Evolutionary conservation across 2,888 invertebrate genomes (phyloP).

Genomic region (Sceliomorpha sp.): DNA sequence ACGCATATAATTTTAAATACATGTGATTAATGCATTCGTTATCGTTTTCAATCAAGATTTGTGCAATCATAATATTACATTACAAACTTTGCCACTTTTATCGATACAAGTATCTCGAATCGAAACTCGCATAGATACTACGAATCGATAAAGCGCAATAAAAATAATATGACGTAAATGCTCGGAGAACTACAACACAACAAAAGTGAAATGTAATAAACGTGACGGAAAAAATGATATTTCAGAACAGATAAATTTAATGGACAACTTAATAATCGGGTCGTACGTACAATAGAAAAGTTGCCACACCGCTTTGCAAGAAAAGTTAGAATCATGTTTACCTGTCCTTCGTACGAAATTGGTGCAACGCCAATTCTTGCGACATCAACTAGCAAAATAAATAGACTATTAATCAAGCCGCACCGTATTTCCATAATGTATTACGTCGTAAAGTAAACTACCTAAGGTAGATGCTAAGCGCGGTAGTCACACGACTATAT

Average conservation of each 20-base stretch:
- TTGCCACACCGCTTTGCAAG: constrained; percentile 27
- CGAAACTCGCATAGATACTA: too few species aligned
- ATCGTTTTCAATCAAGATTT: too few species aligned
- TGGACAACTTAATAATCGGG: constrained; percentile 9
- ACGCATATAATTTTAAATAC: too few species aligned
- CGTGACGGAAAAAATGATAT: constrained; percentile 17
- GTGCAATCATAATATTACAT: too few species aligned
- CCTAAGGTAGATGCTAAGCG: too few species aligned
- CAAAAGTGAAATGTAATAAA: constrained; percentile 25
- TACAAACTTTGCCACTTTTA: too few species aligned
- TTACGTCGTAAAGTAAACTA: constrained; percentile 4
- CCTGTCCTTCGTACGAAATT: constrained; percentile 25
- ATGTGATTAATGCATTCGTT: too few species aligned
- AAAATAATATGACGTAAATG: constrained; percentile 25
- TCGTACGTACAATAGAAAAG: constrained; percentile 33
- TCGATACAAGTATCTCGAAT: too few species aligned
- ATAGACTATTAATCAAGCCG: constrained; percentile 8
- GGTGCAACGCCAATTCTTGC: constrained; percentile 28
- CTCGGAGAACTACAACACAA: neutral
- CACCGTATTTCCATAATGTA: constrained; percentile 17
- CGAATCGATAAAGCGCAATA: too few species aligned
- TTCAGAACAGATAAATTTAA: constrained; percentile 4
- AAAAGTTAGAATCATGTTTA: constrained; percentile 32
- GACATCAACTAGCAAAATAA: constrained; percentile 17
- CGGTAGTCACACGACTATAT: too few species aligned